A percentile compares a stretch with the other conserved stretches of the same genome.
Conservation (phyloP, 2,888 invertebrate species). For the Himalopsyche japonica region DNA sequence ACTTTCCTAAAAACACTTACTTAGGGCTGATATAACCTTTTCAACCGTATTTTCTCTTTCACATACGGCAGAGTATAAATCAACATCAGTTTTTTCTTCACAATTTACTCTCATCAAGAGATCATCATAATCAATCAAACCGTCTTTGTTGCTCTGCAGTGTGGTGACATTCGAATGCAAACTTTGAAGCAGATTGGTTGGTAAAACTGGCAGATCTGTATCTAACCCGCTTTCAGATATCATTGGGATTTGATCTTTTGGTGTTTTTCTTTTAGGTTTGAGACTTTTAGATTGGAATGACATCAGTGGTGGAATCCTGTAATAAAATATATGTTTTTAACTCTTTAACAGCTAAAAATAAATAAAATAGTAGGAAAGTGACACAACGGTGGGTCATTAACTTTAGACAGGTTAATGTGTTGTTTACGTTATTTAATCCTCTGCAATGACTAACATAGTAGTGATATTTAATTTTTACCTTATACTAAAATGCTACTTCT, state of each 20-base stretch:
- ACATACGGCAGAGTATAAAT: constrained; percentile 50
- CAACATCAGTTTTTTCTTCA: constrained; percentile 41
- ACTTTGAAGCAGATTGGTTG: constrained; percentile 49
- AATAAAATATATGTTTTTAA: no score
- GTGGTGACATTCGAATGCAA: constrained; percentile 42
- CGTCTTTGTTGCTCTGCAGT: constrained; percentile 41
- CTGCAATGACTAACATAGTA: no score
- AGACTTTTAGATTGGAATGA: not conserved
- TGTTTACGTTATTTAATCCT: no score
- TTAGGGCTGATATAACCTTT: constrained; percentile 50
- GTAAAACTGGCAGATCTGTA: constrained; percentile 48
- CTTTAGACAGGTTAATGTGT: no score
- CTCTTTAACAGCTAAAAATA: no score
- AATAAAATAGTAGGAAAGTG: no score
- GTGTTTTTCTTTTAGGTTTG: not conserved
- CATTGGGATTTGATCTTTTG: not conserved
- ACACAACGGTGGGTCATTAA: no score
- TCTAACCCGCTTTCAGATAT: constrained; percentile 37
- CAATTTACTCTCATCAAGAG: constrained; percentile 37
- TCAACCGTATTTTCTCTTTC: constrained; percentile 48
- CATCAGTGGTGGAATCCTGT: not conserved
- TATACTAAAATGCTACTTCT: no score
- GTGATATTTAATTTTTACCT: no score
- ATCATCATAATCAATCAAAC: constrained; percentile 28
- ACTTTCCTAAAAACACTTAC: no score